Conservation (phyloP, 1,140 invertebrate species). For the Drosophila chauvacae region DNA sequence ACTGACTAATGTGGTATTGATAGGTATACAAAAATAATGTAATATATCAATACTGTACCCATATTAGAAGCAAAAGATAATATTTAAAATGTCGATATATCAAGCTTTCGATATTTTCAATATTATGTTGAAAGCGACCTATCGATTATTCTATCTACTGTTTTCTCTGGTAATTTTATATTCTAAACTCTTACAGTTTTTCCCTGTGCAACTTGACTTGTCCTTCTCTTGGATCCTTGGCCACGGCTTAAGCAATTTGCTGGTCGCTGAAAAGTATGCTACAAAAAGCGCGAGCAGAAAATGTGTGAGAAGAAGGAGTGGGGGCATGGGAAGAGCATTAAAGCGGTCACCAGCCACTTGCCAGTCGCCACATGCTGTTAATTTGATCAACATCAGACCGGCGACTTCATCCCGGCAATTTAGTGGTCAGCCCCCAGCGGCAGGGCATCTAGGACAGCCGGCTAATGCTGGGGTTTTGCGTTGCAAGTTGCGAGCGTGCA, state of each 20-base stretch:
- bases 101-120: not conserved
- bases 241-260: conserved; percentile 68
- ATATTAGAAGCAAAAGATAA: not conserved
- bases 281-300: conserved; percentile 26
- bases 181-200: not conserved
- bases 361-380: conserved; percentile 73
- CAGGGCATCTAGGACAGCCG: conserved; percentile 41
- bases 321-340: conserved; percentile 14
- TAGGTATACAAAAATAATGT: no score
- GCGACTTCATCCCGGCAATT: conserved; percentile 72
- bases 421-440: conserved; percentile 69
- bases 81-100: no score
- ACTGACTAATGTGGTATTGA: no score
- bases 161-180: not conserved
- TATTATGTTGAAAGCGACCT: not conserved
- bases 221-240: conserved; percentile 8
- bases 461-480: conserved; percentile 61
- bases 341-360: conserved; percentile 49
- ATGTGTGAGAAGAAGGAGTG: not conserved
- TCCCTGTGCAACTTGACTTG: conserved; percentile 10
- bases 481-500: conserved; percentile 60
- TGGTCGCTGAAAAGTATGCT: conserved; percentile 64
- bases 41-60: not conserved
- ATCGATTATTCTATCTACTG: not conserved
- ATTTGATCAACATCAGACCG: conserved; percentile 72